Evolutionary conservation across 2,113 vertebrate species (phyloP).

Genomic region (Haemorhous mexicanus): DNA sequence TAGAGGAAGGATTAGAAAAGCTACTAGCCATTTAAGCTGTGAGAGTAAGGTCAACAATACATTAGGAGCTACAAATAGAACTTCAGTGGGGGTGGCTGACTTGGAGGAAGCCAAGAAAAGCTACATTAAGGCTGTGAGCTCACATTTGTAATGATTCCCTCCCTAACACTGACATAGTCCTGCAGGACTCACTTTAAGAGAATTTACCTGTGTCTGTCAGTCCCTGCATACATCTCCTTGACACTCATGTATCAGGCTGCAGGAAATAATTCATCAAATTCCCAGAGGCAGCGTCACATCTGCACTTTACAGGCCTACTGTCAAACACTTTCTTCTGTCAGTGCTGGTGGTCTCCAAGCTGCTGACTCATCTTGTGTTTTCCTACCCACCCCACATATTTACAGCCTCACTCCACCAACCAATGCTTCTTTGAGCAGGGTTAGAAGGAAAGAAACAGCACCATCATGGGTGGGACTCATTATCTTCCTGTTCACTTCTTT

Average conservation of each 20-base stretch:
- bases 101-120: background rate
- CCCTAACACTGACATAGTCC: background rate
- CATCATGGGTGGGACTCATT: no score
- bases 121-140: background rate
- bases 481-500: background rate
- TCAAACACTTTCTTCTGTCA: background rate
- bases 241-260: background rate
- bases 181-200: background rate
- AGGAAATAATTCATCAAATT: background rate
- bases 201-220: background rate
- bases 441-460: background rate
- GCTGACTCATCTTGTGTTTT: background rate
- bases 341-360: background rate
- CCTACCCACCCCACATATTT: rapidly evolving
- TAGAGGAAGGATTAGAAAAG: background rate
- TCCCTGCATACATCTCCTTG: background rate
- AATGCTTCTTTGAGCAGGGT: background rate
- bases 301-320: background rate
- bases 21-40: background rate
- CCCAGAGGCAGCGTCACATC: background rate
- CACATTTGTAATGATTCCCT: background rate
- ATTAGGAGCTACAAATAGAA: background rate
- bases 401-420: background rate
- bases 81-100: background rate
- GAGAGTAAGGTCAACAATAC: background rate